Percentiles rank a stretch among this genome's conserved stretches.
Conservation (phyloP, 2,113 vertebrate species). For the Cettia cetti region DNA sequence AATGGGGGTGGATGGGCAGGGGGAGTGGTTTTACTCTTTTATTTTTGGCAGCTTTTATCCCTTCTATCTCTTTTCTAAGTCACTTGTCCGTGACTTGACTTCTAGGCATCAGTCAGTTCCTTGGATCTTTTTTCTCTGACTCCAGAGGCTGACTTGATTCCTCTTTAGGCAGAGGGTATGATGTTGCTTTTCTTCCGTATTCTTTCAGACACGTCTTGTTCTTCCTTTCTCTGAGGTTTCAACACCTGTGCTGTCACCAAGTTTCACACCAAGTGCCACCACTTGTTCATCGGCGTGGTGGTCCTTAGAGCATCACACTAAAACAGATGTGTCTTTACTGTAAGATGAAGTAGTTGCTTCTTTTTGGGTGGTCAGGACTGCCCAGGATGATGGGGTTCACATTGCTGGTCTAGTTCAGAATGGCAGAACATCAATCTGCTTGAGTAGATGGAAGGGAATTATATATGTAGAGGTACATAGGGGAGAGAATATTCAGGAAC, state of each 20-base stretch:
- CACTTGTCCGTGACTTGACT: background rate
- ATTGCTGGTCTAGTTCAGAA: background rate
- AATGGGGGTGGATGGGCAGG: accelerated
- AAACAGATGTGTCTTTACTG: background rate
- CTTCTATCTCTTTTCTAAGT: background rate
- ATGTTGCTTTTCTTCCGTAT: background rate
- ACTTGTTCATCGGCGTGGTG: background rate
- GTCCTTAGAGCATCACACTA: background rate
- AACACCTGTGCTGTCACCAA: background rate
- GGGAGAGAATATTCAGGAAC: background rate
- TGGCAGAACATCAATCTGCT: background rate
- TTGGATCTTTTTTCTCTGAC: background rate
- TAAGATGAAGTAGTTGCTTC: background rate
- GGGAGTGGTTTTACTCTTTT: background rate
- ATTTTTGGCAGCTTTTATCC: background rate
- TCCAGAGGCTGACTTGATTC: background rate
- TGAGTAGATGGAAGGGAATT: background rate
- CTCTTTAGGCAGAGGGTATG: background rate
- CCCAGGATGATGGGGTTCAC: no score
- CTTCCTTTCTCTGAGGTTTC: background rate
- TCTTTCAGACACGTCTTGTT: background rate
- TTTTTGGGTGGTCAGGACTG: background rate
- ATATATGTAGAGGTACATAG: background rate
- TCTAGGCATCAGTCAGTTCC: background rate
- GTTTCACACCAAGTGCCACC: no score